Evolutionary conservation across 2,113 vertebrate genomes (phyloP).

Genomic region (Eupsittula cactorum): DNA sequence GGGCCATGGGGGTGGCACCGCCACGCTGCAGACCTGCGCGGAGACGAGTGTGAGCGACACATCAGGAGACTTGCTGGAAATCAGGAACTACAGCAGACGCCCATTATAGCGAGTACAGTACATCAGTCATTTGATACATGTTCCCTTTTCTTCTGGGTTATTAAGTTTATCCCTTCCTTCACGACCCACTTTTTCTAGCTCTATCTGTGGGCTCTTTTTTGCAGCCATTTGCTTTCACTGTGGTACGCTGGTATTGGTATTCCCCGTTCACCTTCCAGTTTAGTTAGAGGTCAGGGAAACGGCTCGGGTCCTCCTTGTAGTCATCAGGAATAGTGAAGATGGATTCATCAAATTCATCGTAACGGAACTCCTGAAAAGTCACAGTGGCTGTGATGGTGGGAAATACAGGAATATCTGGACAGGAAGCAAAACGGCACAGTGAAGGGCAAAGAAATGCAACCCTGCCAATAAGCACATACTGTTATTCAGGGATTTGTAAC

Average conservation of each 20-base stretch:
- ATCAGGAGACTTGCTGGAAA: slow-evolving; percentile 37
- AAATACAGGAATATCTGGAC: slow-evolving; percentile 93
- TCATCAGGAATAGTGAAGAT: slow-evolving; percentile 94
- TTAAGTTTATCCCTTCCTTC: slow-evolving; percentile 15
- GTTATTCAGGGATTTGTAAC: not conserved
- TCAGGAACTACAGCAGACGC: not conserved
- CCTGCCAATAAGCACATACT: not conserved
- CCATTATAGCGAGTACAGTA: not conserved
- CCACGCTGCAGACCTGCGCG: slow-evolving; percentile 42
- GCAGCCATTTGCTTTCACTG: not conserved
- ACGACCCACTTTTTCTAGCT: not conserved
- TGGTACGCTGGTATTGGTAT: not conserved
- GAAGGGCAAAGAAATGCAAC: not conserved
- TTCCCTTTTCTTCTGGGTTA: slow-evolving; percentile 48
- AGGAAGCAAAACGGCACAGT: not conserved
- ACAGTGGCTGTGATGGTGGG: slow-evolving; percentile 99
- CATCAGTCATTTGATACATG: not conserved
- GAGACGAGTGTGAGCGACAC: slow-evolving; percentile 54
- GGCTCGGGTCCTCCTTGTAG: slow-evolving; percentile 97
- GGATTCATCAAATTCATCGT: slow-evolving; percentile 88
- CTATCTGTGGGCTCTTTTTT: not conserved
- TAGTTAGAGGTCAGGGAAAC: slow-evolving; percentile 93
- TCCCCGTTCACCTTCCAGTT: not conserved
- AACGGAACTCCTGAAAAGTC: slow-evolving; percentile 98
- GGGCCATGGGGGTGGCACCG: slow-evolving; percentile 44